Percentiles rank a stretch among this genome's conserved stretches.
Evolutionary conservation across 1,140 invertebrate genomes (phyloP).

Genomic region (Drosophila erecta): DNA sequence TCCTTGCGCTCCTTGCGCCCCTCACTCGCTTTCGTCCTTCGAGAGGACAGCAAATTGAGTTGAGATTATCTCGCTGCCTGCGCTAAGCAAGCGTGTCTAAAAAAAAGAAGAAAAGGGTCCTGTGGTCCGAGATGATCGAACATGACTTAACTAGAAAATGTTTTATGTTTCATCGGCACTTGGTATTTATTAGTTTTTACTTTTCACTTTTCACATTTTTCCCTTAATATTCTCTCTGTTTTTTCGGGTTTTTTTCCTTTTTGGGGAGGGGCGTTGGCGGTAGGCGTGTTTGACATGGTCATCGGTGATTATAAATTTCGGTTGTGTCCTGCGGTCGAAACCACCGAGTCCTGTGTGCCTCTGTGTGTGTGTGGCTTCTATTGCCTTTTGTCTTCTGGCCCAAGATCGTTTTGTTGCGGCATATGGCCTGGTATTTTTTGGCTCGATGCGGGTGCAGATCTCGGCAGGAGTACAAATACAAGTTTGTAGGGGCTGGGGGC

Average conservation of each 20-base stretch:
- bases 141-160: conserved; percentile 81
- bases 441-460: conserved; percentile 14
- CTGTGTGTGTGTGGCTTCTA: conserved; percentile 2
- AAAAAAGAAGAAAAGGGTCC: conserved; percentile 33
- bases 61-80: conserved; percentile 72
- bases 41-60: conserved; percentile 61
- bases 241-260: conserved; percentile 1
- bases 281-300: conserved; percentile 73
- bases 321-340: conserved; percentile 37
- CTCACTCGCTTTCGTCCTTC: conserved; percentile 13
- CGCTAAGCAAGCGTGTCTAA: conserved; percentile 67
- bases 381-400: conserved; percentile 27
- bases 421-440: conserved; percentile 39
- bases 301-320: conserved; percentile 77
- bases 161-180: conserved; percentile 60
- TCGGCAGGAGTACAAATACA: not conserved
- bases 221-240: not conserved
- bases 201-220: conserved; percentile 37
- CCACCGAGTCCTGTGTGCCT: conserved; percentile 10
- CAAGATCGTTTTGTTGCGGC: conserved; percentile 29
- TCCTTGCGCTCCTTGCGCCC: not conserved
- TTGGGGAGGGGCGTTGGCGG: conserved; percentile 10
- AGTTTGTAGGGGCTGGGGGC: not conserved
- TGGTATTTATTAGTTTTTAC: conserved; percentile 61
- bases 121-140: conserved; percentile 34